Evolutionary conservation across 2,797 vertebrate species (phyloP).

Genomic region (Gouania willdenowi): DNA sequence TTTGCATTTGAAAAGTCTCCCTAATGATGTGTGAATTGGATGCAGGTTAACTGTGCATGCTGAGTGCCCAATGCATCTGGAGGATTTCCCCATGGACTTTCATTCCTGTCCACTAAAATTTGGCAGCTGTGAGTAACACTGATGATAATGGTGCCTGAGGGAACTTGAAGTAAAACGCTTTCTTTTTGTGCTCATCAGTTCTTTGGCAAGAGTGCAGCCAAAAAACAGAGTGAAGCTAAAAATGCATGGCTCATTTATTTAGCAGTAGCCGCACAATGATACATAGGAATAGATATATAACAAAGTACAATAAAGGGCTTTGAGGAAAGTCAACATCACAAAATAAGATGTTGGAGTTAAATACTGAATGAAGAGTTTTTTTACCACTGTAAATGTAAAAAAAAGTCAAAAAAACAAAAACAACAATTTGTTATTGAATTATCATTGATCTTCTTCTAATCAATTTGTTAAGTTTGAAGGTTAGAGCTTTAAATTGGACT

Average conservation of each 20-base stretch:
- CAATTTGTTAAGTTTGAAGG: no score
- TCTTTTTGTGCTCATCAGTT: slow-evolving; percentile 14
- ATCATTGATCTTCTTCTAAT: no score
- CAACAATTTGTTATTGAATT: no score
- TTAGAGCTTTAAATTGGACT: no score
- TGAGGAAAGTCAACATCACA: not conserved
- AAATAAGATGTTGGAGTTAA: slow-evolving; percentile 1
- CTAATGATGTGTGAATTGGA: slow-evolving; percentile 54
- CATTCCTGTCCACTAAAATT: slow-evolving; percentile 99
- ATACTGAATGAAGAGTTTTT: no score
- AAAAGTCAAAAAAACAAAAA: no score
- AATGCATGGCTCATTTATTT: slow-evolving; percentile 34
- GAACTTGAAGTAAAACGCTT: slow-evolving; percentile 33
- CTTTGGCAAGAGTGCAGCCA: slow-evolving; percentile 17
- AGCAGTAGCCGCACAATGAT: slow-evolving; percentile 5
- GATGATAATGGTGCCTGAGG: slow-evolving; percentile 41
- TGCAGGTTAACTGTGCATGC: slow-evolving; percentile 97
- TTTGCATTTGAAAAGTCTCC: slow-evolving; percentile 47
- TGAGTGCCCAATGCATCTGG: slow-evolving; percentile 99
- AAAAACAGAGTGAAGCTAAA: slow-evolving; percentile 26
- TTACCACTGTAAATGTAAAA: no score
- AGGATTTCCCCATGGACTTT: slow-evolving; percentile 99
- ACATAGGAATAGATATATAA: not conserved
- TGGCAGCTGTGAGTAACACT: slow-evolving; percentile 96
- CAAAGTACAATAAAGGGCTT: not conserved